These are phyloP conservation scores for Arctopsyche grandis DNA, from an alignment of 1,140 invertebrate genomes.

Conservation along the genomic window DNA sequence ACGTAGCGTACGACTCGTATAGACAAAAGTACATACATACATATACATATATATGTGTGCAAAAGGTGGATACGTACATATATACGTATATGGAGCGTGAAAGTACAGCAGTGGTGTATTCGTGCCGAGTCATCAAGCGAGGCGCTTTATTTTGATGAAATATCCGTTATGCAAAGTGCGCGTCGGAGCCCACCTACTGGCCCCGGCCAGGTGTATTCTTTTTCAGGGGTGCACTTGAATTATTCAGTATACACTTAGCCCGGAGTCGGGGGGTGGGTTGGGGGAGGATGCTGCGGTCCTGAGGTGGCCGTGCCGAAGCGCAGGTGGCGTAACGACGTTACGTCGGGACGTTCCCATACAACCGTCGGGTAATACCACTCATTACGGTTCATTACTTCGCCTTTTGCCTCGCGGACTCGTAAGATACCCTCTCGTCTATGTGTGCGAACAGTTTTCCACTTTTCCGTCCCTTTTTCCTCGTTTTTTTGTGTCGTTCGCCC, in stretches of 20 bases:
- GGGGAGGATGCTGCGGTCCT: background rate
- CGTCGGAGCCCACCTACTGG: background rate
- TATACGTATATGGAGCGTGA: too few relatives aligned
- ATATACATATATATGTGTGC: too few relatives aligned
- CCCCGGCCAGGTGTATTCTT: conserved; percentile 41
- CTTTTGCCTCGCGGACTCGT: conserved; percentile 17
- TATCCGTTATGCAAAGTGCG: conserved; percentile 22
- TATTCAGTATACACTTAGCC: conserved; percentile 46
- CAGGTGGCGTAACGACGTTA: conserved; percentile 38
- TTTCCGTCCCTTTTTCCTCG: background rate
- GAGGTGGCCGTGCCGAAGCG: background rate
- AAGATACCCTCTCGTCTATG: background rate
- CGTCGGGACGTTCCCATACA: conserved; percentile 17
- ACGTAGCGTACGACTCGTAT: too few relatives aligned
- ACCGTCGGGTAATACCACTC: conserved; percentile 39
- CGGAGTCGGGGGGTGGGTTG: background rate
- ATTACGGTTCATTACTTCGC: conserved; percentile 47
- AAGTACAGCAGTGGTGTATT: too few relatives aligned
- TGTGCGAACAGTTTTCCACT: background rate
- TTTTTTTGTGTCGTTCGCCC: too few relatives aligned
- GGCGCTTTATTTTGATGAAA: conserved; percentile 12
- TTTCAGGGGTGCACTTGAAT: conserved; percentile 36
- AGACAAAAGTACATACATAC: too few relatives aligned
- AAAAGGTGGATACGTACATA: too few relatives aligned
- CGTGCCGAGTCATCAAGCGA: too few relatives aligned